A percentile compares a stretch with the other conserved stretches of the same genome.
Conservation (phyloP, 2,113 vertebrate genomes). For the Pheucticus melanocephalus region DNA sequence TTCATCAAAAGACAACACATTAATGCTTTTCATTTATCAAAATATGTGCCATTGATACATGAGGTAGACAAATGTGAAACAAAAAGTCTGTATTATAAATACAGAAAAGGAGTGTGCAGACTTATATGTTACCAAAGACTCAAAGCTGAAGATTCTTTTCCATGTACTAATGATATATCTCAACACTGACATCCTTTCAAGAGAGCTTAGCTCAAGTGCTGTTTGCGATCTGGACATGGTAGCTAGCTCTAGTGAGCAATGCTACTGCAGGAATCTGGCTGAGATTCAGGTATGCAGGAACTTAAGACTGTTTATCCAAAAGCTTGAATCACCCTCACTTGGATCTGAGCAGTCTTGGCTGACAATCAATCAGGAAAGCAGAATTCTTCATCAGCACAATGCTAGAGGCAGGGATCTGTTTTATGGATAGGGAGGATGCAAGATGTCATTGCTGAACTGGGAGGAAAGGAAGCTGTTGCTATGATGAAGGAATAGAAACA, state of each 20-base stretch:
- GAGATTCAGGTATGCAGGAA: conserved; percentile 55
- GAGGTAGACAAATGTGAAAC: background rate
- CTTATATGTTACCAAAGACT: background rate
- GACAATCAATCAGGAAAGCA: conserved; percentile 22
- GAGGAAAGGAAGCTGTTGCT: conserved; percentile 41
- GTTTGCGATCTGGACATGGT: background rate
- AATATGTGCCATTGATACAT: background rate
- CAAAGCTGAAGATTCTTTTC: background rate
- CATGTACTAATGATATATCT: background rate
- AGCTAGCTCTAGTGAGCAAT: background rate
- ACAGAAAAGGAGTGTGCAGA: background rate
- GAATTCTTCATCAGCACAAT: conserved; percentile 3
- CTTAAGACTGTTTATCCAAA: conserved; percentile 45
- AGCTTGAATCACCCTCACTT: conserved; percentile 27
- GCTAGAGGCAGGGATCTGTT: background rate
- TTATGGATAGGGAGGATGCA: background rate
- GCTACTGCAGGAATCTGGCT: conserved; percentile 36
- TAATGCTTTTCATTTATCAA: background rate
- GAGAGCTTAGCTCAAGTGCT: background rate
- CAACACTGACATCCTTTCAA: background rate
- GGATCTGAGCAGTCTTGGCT: conserved; percentile 36
- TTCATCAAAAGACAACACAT: background rate
- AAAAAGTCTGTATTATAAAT: background rate
- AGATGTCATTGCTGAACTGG: background rate
- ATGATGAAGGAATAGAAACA: conserved; percentile 29